Percentiles rank a stretch among this genome's conserved stretches.
These are phyloP conservation scores for Sesamia nonagrioides DNA, from an alignment of 1,140 invertebrate genomes.

Conservation along the genomic window DNA sequence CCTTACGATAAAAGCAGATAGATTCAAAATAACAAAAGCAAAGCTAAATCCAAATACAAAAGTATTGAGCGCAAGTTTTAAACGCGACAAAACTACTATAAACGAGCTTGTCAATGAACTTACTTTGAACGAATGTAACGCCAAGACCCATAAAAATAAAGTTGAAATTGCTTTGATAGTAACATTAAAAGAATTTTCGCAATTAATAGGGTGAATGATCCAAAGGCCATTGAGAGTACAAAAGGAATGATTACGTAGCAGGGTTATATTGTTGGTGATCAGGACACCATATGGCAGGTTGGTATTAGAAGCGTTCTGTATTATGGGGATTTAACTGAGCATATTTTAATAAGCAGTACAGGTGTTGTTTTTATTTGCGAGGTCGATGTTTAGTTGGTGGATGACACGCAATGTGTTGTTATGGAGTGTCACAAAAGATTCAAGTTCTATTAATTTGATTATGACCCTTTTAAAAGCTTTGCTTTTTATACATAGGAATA, in stretches of 20 bases:
- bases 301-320: slow-evolving; percentile 72
- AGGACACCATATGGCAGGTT: slow-evolving; percentile 77
- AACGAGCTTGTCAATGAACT: slow-evolving; percentile 64
- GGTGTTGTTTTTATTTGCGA: slow-evolving; percentile 67
- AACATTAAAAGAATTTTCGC: slow-evolving; percentile 63
- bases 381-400: slow-evolving; percentile 50
- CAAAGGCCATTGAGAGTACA: slow-evolving; percentile 71
- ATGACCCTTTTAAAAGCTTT: no score
- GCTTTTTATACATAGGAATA: no score
- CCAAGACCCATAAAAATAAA: slow-evolving; percentile 46
- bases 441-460: background rate
- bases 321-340: slow-evolving; percentile 71
- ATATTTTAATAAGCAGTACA: slow-evolving; percentile 79
- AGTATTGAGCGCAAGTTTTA: slow-evolving; percentile 65
- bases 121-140: slow-evolving; percentile 41
- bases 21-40: slow-evolving; percentile 49
- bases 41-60: slow-evolving; percentile 58
- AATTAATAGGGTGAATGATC: slow-evolving; percentile 83
- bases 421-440: background rate
- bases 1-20: slow-evolving; percentile 49
- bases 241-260: slow-evolving; percentile 76
- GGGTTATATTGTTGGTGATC: slow-evolving; percentile 73
- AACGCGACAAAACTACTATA: slow-evolving; percentile 69
- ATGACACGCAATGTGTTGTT: slow-evolving; percentile 10
- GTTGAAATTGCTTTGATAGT: slow-evolving; percentile 50